Base-by-base conservation (phyloP, 2,888 invertebrate species). In the Dolomedes plantarius region DNA sequence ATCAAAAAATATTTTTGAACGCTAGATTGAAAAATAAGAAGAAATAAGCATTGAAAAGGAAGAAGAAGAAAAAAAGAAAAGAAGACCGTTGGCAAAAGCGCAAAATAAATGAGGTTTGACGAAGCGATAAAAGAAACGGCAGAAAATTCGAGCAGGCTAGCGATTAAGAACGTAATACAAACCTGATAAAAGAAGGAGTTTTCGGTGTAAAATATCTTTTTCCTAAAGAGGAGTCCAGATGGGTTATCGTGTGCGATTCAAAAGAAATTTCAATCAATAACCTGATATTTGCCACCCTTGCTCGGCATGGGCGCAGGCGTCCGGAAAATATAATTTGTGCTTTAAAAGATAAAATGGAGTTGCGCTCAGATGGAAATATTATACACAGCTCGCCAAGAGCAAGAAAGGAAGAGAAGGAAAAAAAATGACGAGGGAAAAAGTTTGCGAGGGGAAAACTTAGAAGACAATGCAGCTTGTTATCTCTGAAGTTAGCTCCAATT, bases 121-220 rank as follows among this genome's bases (percentile, higher is more conserved):
- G 69, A 77, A 73, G 76, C 62, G 73, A 83, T 72, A 85, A 77
- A 82, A 71, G 65, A 71, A 67, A 67, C 36, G 77, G 50, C 27
- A 56, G 72, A 77, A 85, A 85, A 85, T 73, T 85, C 32, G 73
- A 85, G 77, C 83, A 50, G 36, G n/a, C 29, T 68, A 41, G 36
- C 83, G 83, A 85, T 85, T 85, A 85, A 73, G 71, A 41, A 50
- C 56, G 77, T 85, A 85, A 77, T 76, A 72, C 83, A 85, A 85
- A 56, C 65, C 72, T 75, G 67, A 85, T 85, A 77, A 83, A 67
- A 50, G 23, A 36, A 39, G 62, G 65, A 73, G 31, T 82, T 80
- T 68, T 69, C 50, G 56, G 71, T 68, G 73, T 77, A 77, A 77
- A 85, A 77, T 78, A 72, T 78, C 67, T 85, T 68, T 56, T 85